Conservation (phyloP, 2,113 vertebrate species). For the Arizona elegans region DNA sequence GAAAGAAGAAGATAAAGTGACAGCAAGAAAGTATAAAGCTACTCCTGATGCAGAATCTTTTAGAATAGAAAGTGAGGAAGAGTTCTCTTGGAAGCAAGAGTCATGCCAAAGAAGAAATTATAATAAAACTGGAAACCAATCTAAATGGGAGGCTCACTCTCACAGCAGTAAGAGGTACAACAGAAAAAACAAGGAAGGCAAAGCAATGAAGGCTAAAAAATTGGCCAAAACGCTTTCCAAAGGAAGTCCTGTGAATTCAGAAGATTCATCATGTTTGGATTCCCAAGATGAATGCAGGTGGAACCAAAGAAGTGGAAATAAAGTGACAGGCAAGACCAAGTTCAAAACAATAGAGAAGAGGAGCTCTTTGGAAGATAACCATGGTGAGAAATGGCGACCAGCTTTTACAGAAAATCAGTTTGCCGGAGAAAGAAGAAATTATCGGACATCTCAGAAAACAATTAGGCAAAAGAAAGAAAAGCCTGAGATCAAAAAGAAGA, state of each 20-base stretch:
- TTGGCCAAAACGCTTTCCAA: background rate
- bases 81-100: background rate
- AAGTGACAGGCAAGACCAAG: background rate
- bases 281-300: slow-evolving; percentile 28
- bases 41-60: background rate
- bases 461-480: slow-evolving; percentile 23
- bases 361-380: slow-evolving; percentile 18
- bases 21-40: background rate
- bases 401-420: background rate
- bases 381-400: background rate
- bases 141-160: background rate
- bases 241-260: slow-evolving; percentile 28
- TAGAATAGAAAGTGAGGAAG: slow-evolving; percentile 9
- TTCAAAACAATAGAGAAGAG: background rate
- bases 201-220: background rate
- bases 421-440: background rate
- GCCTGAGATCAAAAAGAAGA: background rate
- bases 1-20: background rate
- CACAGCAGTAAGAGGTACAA: background rate
- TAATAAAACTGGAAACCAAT: background rate
- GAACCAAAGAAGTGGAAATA: background rate
- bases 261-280: slow-evolving; percentile 31
- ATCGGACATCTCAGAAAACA: background rate
- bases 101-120: background rate
- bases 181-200: background rate